Evolutionary conservation across 2,888 invertebrate species (phyloP).

Genomic region (Graphium colonna): DNA sequence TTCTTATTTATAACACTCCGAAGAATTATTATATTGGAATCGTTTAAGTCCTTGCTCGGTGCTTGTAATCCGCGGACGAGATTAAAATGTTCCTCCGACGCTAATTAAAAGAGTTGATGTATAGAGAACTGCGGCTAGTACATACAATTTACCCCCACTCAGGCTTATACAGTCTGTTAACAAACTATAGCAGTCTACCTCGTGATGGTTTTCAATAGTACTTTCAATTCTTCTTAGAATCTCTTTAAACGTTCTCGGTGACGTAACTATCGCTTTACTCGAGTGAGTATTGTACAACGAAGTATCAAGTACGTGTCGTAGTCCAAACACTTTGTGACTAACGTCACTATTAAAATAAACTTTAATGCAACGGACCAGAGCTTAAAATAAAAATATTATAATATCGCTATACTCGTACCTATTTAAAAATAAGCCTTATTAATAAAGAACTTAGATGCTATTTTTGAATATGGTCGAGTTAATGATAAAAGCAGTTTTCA

Average conservation of each 20-base stretch:
- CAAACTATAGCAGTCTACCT: too few species aligned
- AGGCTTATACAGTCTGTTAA: too few species aligned
- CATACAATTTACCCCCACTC: too few species aligned
- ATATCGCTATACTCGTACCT: background rate
- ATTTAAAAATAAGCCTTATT: slow-evolving; percentile 17
- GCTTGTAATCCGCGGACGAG: slow-evolving; percentile 69
- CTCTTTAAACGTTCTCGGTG: background rate
- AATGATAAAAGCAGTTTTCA: slow-evolving; percentile 67
- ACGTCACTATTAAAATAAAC: slow-evolving; percentile 20
- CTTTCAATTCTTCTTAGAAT: too few species aligned
- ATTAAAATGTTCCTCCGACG: slow-evolving; percentile 67
- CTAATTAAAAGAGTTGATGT: slow-evolving; percentile 76
- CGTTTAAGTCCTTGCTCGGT: slow-evolving; percentile 77
- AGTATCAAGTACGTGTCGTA: slow-evolving; percentile 24
- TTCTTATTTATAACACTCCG: slow-evolving; percentile 73
- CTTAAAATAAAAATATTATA: slow-evolving; percentile 8
- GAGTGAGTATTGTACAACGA: slow-evolving; percentile 12
- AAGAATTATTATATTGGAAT: slow-evolving; percentile 78
- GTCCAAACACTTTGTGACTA: slow-evolving; percentile 34
- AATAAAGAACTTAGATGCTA: accelerated
- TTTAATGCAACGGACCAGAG: slow-evolving; percentile 16
- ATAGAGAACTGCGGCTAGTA: too few species aligned
- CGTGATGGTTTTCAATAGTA: too few species aligned
- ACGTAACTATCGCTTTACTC: slow-evolving; percentile 2
- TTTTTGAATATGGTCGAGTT: slow-evolving; percentile 35